These are phyloP conservation scores for Diabrotica virgifera DNA, from an alignment of 1,140 invertebrate species.

Conservation along the genomic window DNA sequence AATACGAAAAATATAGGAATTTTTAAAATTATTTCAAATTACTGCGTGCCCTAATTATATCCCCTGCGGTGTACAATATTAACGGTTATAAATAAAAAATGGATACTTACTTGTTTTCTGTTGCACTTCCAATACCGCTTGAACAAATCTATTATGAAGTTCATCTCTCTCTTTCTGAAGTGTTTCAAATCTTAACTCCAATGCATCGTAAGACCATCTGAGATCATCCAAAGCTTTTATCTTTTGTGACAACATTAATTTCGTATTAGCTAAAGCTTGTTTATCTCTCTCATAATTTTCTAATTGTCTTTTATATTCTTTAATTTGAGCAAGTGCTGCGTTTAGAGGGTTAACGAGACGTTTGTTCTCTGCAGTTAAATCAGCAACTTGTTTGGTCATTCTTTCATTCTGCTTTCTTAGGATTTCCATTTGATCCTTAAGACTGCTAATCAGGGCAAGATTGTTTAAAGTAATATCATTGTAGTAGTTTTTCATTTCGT, in stretches of 20 bases:
- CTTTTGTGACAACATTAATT: slow-evolving; percentile 52
- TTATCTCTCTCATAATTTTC: slow-evolving; percentile 81
- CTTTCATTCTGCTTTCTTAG: slow-evolving; percentile 78
- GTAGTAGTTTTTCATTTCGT: slow-evolving; percentile 90
- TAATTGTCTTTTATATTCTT: slow-evolving; percentile 69
- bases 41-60: no score
- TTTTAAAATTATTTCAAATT: no score
- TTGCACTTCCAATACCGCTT: slow-evolving; percentile 80
- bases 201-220: slow-evolving; percentile 72
- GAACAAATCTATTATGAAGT: slow-evolving; percentile 73
- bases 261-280: slow-evolving; percentile 62
- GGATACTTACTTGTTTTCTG: slow-evolving; percentile 62
- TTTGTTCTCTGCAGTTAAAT: slow-evolving; percentile 69
- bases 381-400: slow-evolving; percentile 63
- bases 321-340: slow-evolving; percentile 62
- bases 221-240: slow-evolving; percentile 72
- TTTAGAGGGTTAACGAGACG: slow-evolving; percentile 68
- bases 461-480: slow-evolving; percentile 92
- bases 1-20: no score
- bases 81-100: neutral
- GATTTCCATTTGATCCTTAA: slow-evolving; percentile 84
- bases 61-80: no score
- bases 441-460: slow-evolving; percentile 73
- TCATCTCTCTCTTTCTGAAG: slow-evolving; percentile 74
- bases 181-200: slow-evolving; percentile 77